Evolutionary conservation across 1,140 invertebrate genomes (phyloP), one percentile per base, ranked within the genome.

Genomic region (Polypedilum vanderplanki): DNA sequence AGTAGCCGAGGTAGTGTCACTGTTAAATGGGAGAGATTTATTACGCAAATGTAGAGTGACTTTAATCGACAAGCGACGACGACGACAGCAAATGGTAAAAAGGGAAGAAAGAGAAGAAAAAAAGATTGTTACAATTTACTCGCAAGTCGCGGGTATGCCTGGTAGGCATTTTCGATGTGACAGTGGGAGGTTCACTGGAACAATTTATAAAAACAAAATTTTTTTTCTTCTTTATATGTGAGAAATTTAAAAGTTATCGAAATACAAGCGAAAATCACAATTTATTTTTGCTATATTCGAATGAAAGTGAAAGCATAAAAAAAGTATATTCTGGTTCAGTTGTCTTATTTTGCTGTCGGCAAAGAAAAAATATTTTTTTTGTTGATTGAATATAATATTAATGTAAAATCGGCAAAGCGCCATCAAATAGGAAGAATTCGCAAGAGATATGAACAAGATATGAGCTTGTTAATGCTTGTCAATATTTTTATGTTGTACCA

Each of bases 51-150:
- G 46, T 8, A 57, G 46, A 57, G 12, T 57, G 46, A 57, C 46
- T 57, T 57, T 57, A 57, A 57, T 57, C 46, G 46, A 57, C 41
- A 46, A 46, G 41, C 41, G 15, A 46, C 41, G 41, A 46, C 41
- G 15, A 46, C 41, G 15, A 46, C 7, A 57, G 24, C 24, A 33
- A 33, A 33, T 33, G 24, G 24, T 5, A 33, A 33, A 33, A 33
- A 33, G 24, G 24, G 24, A 33, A 33, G 24, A 33, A 33, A 33
- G 24, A 33, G 24, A 33, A 33, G n/a, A 0, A 57, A 57, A 12
- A 57, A 46, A 9, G 2, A 46, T 46, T 15, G 41, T 46, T 46
- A 46, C 41, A 46, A 15, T 57, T 57, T 57, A n/a, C 15, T 46
- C 15, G 41, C 41, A n/a, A n/a, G 5, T 33, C 24, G 24, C 1